phyloP scores from a whole-genome alignment of 1,140 invertebrate genomes.

The Apis cerana region DNA sequence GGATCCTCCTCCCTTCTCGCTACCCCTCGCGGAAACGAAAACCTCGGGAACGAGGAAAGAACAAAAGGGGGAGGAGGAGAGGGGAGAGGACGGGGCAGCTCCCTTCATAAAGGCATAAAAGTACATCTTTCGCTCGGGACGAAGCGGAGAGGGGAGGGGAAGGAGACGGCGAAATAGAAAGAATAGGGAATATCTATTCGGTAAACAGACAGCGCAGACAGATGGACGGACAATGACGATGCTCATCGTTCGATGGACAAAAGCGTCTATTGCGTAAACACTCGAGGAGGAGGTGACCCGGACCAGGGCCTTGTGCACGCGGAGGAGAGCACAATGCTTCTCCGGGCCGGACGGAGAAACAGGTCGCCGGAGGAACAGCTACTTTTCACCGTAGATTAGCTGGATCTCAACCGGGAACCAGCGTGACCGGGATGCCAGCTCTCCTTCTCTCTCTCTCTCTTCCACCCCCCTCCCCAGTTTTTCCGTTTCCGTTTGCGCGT shows the following conservation, averaged over 20 bases:
- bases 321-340: slow-evolving; percentile 19
- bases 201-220: slow-evolving; percentile 74
- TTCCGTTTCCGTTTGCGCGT: not conserved
- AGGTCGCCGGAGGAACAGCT: slow-evolving; percentile 27
- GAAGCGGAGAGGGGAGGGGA: slow-evolving; percentile 14
- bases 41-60: slow-evolving; percentile 70
- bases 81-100: slow-evolving; percentile 43
- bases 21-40: slow-evolving; percentile 67
- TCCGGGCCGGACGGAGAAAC: slow-evolving; percentile 46
- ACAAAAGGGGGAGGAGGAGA: slow-evolving; percentile 74
- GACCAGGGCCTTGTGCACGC: not conserved
- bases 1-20: slow-evolving; percentile 56
- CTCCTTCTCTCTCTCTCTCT: not conserved
- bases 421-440: not conserved
- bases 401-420: slow-evolving; percentile 17
- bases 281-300: slow-evolving; percentile 71
- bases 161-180: not conserved
- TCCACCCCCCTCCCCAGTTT: not conserved
- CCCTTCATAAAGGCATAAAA: slow-evolving; percentile 77
- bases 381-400: slow-evolving; percentile 45
- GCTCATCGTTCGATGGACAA: slow-evolving; percentile 80
- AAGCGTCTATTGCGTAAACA: slow-evolving; percentile 81
- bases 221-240: slow-evolving; percentile 77
- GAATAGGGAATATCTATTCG: slow-evolving; percentile 75
- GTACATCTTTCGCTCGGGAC: slow-evolving; percentile 71